A percentile compares a stretch with the other conserved stretches of the same genome.
phyloP scores from a whole-genome alignment of 53 echinoderm and acorn worm genomes.

The Holothuria leucospilota region DNA sequence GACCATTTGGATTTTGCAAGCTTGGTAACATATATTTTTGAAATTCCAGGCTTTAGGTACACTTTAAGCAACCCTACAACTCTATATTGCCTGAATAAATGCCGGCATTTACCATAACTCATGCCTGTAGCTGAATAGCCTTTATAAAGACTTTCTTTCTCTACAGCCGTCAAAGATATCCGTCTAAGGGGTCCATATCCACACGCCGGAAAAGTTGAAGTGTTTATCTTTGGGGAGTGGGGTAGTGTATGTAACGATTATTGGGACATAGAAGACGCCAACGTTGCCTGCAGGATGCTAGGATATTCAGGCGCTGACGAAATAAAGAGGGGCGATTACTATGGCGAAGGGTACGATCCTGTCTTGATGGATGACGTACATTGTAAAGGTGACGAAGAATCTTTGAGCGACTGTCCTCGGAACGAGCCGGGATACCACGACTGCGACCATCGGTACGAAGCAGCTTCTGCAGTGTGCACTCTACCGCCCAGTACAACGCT shows the following conservation, averaged over 20 bases:
- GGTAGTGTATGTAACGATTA: conserved; percentile 21
- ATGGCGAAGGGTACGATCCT: conserved; percentile 17
- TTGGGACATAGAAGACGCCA: conserved; percentile 35
- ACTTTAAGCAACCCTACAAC: no score
- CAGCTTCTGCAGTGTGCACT: conserved; percentile 1
- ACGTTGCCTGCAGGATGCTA: conserved; percentile 15
- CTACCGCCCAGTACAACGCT: background rate
- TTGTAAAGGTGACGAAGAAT: conserved; percentile 14
- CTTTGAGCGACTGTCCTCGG: conserved; percentile 20
- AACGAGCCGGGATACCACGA: conserved; percentile 14
- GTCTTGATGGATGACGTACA: conserved; percentile 38
- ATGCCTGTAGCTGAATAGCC: no score
- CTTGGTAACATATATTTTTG: no score
- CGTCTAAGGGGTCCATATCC: background rate
- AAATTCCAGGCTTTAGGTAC: no score
- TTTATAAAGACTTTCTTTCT: no score
- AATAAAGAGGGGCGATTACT: conserved; percentile 17
- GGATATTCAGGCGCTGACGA: conserved; percentile 35
- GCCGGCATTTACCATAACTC: no score
- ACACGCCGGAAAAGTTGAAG: conserved; percentile 19
- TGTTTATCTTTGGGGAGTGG: conserved; percentile 12
- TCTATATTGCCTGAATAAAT: no score
- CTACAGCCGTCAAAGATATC: no score
- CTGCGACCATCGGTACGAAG: conserved; percentile 37
- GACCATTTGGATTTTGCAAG: no score